Conservation (phyloP, 2,888 invertebrate species). For the Agrilus cyanescens region DNA sequence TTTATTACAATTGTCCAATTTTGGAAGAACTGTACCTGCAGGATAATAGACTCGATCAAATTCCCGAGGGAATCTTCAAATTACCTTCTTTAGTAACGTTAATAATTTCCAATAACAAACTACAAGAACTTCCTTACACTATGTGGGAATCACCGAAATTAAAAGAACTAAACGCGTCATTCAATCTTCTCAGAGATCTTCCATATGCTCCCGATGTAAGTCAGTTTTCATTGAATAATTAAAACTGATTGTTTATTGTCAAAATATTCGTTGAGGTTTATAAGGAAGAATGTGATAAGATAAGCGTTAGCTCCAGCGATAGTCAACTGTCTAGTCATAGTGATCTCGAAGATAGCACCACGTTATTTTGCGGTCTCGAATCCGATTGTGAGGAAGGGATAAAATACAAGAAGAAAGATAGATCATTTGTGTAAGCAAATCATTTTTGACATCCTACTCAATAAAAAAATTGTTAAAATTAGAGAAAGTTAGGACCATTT, state of each 20-base stretch:
- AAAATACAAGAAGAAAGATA: slow-evolving; percentile 31
- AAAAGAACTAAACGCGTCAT: slow-evolving; percentile 77
- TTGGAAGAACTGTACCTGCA: slow-evolving; percentile 86
- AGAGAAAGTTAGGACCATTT: too few relatives aligned
- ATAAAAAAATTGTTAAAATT: too few relatives aligned
- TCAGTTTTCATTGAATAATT: slow-evolving; percentile 13
- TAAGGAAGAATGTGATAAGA: slow-evolving; percentile 30
- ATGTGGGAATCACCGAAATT: slow-evolving; percentile 81
- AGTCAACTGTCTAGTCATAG: slow-evolving; percentile 33
- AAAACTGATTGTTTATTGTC: not conserved
- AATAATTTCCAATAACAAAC: slow-evolving; percentile 90
- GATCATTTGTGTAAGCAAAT: slow-evolving; percentile 30
- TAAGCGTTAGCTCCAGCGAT: slow-evolving; percentile 35
- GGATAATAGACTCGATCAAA: slow-evolving; percentile 73
- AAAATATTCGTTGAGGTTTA: slow-evolving; percentile 17
- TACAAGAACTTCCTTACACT: slow-evolving; percentile 67
- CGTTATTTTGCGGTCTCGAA: slow-evolving; percentile 28
- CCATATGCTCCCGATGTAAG: slow-evolving; percentile 45
- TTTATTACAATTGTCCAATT: slow-evolving; percentile 58
- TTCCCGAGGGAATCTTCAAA: slow-evolving; percentile 73
- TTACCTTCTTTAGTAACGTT: slow-evolving; percentile 67
- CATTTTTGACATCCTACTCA: too few relatives aligned
- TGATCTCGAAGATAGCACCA: slow-evolving; percentile 28
- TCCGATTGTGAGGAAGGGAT: slow-evolving; percentile 26
- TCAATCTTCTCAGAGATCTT: slow-evolving; percentile 75